These are phyloP conservation scores for Aromia moschata DNA, from an alignment of 2,888 invertebrate species.

Conservation along the genomic window DNA sequence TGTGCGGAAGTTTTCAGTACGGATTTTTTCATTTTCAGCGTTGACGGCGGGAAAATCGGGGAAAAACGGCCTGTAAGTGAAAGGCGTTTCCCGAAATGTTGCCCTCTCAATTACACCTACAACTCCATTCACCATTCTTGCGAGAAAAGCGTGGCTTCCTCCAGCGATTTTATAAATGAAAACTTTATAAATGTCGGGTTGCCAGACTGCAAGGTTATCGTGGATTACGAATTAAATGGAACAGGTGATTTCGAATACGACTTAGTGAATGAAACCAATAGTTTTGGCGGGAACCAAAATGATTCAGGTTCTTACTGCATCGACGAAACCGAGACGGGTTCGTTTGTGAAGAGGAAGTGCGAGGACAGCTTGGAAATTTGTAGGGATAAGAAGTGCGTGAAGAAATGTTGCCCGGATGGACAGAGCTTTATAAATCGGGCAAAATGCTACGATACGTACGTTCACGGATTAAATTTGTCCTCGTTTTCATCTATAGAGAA, in stretches of 20 bases:
- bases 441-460: constrained; percentile 47
- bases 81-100: constrained; percentile 47
- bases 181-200: constrained; percentile 42
- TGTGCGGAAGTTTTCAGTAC: constrained; percentile 14
- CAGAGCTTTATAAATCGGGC: constrained; percentile 60
- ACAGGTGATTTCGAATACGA: constrained; percentile 15
- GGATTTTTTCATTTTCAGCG: constrained; percentile 15
- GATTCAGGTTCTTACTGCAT: constrained; percentile 36
- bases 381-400: constrained; percentile 57
- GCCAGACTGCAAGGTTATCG: constrained; percentile 46
- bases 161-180: constrained; percentile 13
- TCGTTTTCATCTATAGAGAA: constrained; percentile 39
- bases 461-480: constrained; percentile 49
- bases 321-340: constrained; percentile 40
- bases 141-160: constrained; percentile 10
- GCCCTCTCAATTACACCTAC: constrained; percentile 44
- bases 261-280: constrained; percentile 4
- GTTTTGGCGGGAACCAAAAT: too few relatives aligned
- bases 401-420: constrained; percentile 68
- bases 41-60: constrained; percentile 12
- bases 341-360: constrained; percentile 48
- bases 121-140: constrained; percentile 43
- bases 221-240: constrained; percentile 36
- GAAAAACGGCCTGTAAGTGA: constrained; percentile 11
- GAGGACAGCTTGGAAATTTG: constrained; percentile 44